A percentile compares a stretch with the other conserved stretches of the same genome.
These are phyloP conservation scores for Ricordea florida DNA, from an alignment of 92 coral and sea anemone species.

Conservation along the genomic window DNA sequence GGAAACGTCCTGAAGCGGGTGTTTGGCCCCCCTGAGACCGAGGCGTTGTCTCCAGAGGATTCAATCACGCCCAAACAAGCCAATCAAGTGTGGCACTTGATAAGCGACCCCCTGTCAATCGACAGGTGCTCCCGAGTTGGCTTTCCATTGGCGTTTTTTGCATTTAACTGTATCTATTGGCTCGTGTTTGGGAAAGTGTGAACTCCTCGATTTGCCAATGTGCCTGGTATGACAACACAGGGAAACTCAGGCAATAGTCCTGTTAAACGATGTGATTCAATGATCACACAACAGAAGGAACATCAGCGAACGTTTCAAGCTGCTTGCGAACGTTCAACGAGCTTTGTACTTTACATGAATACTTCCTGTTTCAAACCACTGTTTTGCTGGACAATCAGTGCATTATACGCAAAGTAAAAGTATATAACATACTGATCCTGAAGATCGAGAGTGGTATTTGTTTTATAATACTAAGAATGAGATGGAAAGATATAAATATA, in stretches of 20 bases:
- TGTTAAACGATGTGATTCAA: too few relatives aligned
- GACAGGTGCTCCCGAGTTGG: conserved; percentile 86
- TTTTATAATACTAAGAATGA: too few relatives aligned
- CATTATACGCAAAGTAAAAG: not conserved
- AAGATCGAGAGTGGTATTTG: too few relatives aligned
- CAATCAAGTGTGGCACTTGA: not conserved
- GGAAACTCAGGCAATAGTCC: too few relatives aligned
- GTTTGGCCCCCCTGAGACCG: conserved; percentile 18
- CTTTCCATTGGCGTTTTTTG: conserved; percentile 82
- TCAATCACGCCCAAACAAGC: not conserved
- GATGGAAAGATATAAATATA: too few relatives aligned
- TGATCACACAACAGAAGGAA: too few relatives aligned
- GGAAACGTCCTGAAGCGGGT: conserved; percentile 41
- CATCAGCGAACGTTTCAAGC: too few relatives aligned
- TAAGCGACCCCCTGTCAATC: conserved; percentile 52
- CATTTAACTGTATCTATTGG: conserved; percentile 90
- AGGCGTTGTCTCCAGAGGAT: not conserved
- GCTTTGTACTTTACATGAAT: too few relatives aligned
- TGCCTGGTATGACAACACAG: too few relatives aligned
- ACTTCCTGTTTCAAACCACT: not conserved
- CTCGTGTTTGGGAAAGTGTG: conserved; percentile 47
- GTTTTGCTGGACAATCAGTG: conserved; percentile 12
- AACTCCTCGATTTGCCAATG: too few relatives aligned
- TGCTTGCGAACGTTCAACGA: too few relatives aligned
- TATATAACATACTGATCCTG: too few relatives aligned